These are phyloP conservation scores for Dallia pectoralis DNA, from an alignment of 2,797 vertebrate genomes.

Conservation along the genomic window DNA sequence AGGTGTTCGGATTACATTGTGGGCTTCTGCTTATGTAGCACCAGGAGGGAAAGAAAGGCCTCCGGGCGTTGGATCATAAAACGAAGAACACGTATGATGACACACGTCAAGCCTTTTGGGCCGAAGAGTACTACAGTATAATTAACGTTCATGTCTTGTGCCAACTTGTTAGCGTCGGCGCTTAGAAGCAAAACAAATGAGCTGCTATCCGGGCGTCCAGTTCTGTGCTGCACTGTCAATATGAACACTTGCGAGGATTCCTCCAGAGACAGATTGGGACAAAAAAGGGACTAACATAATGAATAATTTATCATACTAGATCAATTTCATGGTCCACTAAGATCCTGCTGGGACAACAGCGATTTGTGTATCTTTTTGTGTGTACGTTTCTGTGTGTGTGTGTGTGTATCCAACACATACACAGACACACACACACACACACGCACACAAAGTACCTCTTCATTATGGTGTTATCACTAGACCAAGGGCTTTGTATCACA, in stretches of 20 bases:
- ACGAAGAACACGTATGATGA: slow-evolving; percentile 48
- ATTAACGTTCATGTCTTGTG: slow-evolving; percentile 63
- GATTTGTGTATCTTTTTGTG: background rate
- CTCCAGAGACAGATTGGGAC: slow-evolving; percentile 57
- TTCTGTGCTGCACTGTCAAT: slow-evolving; percentile 67
- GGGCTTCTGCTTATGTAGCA: background rate
- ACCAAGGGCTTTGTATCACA: slow-evolving; percentile 16
- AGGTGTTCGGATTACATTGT: slow-evolving; percentile 31
- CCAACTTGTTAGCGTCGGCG: slow-evolving; percentile 66
- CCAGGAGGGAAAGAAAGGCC: slow-evolving; percentile 28
- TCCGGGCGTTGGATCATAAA: slow-evolving; percentile 31
- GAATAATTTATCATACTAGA: slow-evolving; percentile 68
- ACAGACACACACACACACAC: no score
- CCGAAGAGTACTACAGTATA: slow-evolving; percentile 54
- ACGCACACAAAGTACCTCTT: no score
- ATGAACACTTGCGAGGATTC: slow-evolving; percentile 50
- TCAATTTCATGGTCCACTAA: slow-evolving; percentile 64
- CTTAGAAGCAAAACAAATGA: slow-evolving; percentile 65
- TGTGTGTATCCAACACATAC: background rate
- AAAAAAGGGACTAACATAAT: slow-evolving; percentile 57
- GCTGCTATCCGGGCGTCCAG: slow-evolving; percentile 19
- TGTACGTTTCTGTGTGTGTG: background rate
- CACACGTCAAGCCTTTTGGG: slow-evolving; percentile 40
- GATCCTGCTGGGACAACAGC: background rate
- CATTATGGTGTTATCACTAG: background rate